Evolutionary conservation across 1,140 invertebrate species (phyloP).

Genomic region (Diplogasteroides magnus): DNA sequence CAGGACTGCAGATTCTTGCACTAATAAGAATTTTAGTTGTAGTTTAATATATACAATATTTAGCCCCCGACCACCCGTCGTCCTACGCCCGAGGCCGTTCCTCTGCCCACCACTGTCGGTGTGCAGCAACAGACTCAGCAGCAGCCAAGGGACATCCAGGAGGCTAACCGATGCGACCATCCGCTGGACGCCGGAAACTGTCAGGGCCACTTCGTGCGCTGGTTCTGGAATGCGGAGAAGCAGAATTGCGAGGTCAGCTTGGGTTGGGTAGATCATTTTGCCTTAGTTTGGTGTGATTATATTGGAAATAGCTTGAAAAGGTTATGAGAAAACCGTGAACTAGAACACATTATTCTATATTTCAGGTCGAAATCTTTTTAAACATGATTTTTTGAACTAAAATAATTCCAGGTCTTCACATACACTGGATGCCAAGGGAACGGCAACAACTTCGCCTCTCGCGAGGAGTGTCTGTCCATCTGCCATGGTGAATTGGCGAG

Average conservation of each 20-base stretch:
- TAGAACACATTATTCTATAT: too few species aligned
- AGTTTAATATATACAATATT: too few species aligned
- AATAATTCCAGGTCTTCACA: constrained; percentile 67
- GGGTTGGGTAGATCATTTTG: not conserved
- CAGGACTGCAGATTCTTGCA: too few species aligned
- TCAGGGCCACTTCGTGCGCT: constrained; percentile 48
- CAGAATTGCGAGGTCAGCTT: constrained; percentile 9
- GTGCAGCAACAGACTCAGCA: not conserved
- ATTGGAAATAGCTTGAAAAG: not conserved
- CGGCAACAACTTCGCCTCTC: constrained; percentile 63
- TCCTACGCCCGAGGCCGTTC: not conserved
- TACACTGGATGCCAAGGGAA: constrained; percentile 82
- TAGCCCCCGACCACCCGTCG: not conserved
- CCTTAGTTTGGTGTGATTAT: not conserved
- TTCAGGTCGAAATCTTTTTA: too few species aligned
- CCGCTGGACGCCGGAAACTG: constrained; percentile 44
- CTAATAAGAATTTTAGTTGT: too few species aligned
- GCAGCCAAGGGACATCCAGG: constrained; percentile 6
- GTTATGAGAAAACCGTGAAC: too few species aligned
- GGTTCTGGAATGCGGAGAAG: constrained; percentile 62
- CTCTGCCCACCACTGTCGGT: constrained; percentile 1
- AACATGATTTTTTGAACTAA: too few species aligned
- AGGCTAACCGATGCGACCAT: constrained; percentile 44
- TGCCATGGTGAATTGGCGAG: constrained; percentile 35
- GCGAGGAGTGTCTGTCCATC: constrained; percentile 47